phyloP scores from a whole-genome alignment of 2,113 vertebrate species.

The Hucho hucho region DNA sequence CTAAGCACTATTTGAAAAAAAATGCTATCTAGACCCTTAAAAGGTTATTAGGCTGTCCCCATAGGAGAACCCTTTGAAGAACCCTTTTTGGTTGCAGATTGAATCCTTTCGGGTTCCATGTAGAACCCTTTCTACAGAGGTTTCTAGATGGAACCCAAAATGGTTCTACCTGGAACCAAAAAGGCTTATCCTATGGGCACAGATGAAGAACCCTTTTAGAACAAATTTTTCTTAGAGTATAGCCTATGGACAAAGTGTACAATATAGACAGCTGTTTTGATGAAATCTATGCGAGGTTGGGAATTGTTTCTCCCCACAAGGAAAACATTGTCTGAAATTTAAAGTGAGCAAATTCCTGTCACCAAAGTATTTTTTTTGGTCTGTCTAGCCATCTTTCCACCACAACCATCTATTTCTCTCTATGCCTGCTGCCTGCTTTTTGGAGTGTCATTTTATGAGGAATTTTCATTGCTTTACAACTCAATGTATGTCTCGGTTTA shows the following conservation, averaged over 20 bases:
- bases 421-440: constrained; percentile 55
- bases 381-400: constrained; percentile 62
- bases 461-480: constrained; percentile 80
- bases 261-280: constrained; percentile 55
- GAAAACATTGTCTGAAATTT: constrained; percentile 25
- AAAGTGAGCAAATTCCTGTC: constrained; percentile 45
- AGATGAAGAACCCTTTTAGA: too few relatives aligned
- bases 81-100: too few relatives aligned
- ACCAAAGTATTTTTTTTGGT: constrained; percentile 41
- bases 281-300: constrained; percentile 13
- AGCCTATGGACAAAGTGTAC: constrained; percentile 7
- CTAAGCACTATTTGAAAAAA: not conserved
- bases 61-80: too few relatives aligned
- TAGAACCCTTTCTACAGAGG: too few relatives aligned
- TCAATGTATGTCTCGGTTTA: constrained; percentile 81
- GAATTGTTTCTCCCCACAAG: constrained; percentile 22
- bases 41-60: too few relatives aligned
- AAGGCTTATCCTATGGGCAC: too few relatives aligned
- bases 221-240: not conserved
- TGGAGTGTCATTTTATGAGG: constrained; percentile 67
- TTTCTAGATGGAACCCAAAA: too few relatives aligned
- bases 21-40: too few relatives aligned
- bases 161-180: too few relatives aligned
- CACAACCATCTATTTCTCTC: constrained; percentile 38
- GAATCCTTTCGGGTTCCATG: too few relatives aligned